A percentile compares a stretch with the other conserved stretches of the same genome.
These are phyloP conservation scores for Elaeidobius kamerunicus DNA, from an alignment of 2,888 invertebrate species.

Conservation along the genomic window DNA sequence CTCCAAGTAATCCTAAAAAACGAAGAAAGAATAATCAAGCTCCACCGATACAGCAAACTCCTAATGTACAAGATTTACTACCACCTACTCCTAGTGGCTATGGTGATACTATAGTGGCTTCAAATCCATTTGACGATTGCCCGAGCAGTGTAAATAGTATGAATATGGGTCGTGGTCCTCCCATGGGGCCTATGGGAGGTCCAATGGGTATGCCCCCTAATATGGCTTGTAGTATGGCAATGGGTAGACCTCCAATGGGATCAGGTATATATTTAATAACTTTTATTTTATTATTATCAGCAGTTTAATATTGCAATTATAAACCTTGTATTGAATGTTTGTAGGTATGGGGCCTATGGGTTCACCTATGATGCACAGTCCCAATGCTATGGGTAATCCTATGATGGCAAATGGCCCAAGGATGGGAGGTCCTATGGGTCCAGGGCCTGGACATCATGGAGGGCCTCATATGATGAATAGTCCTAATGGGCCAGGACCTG, in stretches of 20 bases:
- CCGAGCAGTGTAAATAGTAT: slow-evolving; percentile 55
- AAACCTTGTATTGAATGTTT: background rate
- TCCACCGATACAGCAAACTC: slow-evolving; percentile 65
- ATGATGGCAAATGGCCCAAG: slow-evolving; percentile 52
- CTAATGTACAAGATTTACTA: slow-evolving; percentile 75
- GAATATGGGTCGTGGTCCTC: slow-evolving; percentile 41
- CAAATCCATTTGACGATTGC: slow-evolving; percentile 93
- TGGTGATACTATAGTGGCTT: slow-evolving; percentile 91
- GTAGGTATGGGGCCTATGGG: slow-evolving; percentile 40
- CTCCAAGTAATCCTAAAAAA: slow-evolving; percentile 84
- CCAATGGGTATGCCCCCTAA: slow-evolving; percentile 60
- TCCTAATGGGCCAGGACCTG: slow-evolving; percentile 59
- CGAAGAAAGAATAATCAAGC: slow-evolving; percentile 73
- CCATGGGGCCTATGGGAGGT: slow-evolving; percentile 41
- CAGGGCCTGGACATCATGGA: slow-evolving; percentile 37
- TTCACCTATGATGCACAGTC: slow-evolving; percentile 51
- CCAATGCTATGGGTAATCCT: slow-evolving; percentile 47
- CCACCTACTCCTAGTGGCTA: slow-evolving; percentile 84
- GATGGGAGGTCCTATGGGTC: slow-evolving; percentile 42
- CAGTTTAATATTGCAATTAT: too few relatives aligned
- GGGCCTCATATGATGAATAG: slow-evolving; percentile 56
- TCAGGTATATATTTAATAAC: too few relatives aligned
- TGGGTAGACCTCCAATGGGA: slow-evolving; percentile 56
- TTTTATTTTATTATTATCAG: too few relatives aligned
- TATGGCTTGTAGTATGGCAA: slow-evolving; percentile 43